Base-by-base conservation (phyloP, 2,888 invertebrate species). In the Drosophila stalkeri region DNA sequence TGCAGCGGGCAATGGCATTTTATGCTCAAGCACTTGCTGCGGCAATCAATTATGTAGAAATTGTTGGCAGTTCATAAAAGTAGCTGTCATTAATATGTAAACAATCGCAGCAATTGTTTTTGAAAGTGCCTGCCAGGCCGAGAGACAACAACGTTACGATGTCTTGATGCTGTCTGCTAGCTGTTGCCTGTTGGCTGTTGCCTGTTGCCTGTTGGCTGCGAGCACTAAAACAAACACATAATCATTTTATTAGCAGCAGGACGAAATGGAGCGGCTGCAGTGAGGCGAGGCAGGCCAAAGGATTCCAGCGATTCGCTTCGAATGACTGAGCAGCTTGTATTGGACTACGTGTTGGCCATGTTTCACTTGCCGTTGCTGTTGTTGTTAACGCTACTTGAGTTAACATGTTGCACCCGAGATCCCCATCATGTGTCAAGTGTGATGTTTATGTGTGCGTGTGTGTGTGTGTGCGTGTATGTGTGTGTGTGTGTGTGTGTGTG, bases 161-260 rank as follows among this genome's bases (percentile, higher is more conserved):
- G 27, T 49, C 47, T 49, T 49, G 47, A 33, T 64, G 57, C 27
- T 61, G 55, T 4, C 49, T 54, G 37, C 23, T 49, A 18, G 11
- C 43, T 20, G 18, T 18, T 51, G 69, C 43, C 68, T 80, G 16
- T 33, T 46, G 11, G 35, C 46, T 49, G 49, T 20, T 16, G n/a
- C 27, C 27, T n/a, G n/a, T n/a, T n/a, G n/a, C n/a, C n/a, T n/a
- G 27, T 27, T 51, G 69, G 44, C 66, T 81, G n/a, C 62, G 78
- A 82, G 73, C 89, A 88, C 81, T 86, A 85, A 85, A 85, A 83
- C 83, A 88, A 83, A 83, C 84, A 85, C 87, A 89, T 86, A 86
- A 86, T 86, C 86, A 85, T 86, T 89, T 86, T 86, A 86, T 86
- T 89, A 89, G 87, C 85, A 80, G 61, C 68, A 79, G 72, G 80